These are phyloP conservation scores for Rhizomys pruinosus DNA, from an alignment of 2,113 vertebrate genomes.

Conservation along the genomic window DNA sequence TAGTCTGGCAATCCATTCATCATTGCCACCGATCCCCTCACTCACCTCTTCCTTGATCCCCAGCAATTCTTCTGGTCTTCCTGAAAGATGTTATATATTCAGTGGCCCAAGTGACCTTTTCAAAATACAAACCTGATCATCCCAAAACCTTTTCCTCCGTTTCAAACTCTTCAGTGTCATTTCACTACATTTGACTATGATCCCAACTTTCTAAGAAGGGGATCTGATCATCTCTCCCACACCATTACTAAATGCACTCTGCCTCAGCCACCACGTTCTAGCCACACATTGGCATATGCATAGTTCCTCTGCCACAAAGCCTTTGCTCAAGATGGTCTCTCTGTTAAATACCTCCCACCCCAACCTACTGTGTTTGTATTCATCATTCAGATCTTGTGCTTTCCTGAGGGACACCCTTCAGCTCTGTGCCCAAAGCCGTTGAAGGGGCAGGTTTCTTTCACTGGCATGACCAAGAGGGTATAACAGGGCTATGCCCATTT, in stretches of 20 bases:
- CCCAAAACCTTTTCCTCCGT: background rate
- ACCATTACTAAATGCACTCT: background rate
- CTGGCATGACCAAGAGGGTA: background rate
- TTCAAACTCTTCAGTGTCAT: background rate
- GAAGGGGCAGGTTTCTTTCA: background rate
- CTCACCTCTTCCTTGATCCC: background rate
- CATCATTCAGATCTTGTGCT: background rate
- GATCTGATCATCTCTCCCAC: background rate
- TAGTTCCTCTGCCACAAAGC: background rate
- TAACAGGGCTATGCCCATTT: background rate
- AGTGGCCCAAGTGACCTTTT: background rate
- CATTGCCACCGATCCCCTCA: background rate
- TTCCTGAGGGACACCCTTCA: background rate
- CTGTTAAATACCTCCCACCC: background rate
- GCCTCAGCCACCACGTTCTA: background rate
- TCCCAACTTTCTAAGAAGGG: background rate
- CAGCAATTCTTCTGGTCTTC: background rate
- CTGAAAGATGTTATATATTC: background rate
- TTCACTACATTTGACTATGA: background rate
- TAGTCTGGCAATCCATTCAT: too few species aligned
- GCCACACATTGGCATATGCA: background rate
- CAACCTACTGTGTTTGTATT: background rate
- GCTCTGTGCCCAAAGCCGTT: background rate
- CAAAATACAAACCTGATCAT: constrained; percentile 13
- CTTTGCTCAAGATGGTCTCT: background rate